Evolutionary conservation across 2,113 vertebrate genomes (phyloP), one percentile per base, ranked within the genome.

Genomic region (Brachypodius melanocephalos): DNA sequence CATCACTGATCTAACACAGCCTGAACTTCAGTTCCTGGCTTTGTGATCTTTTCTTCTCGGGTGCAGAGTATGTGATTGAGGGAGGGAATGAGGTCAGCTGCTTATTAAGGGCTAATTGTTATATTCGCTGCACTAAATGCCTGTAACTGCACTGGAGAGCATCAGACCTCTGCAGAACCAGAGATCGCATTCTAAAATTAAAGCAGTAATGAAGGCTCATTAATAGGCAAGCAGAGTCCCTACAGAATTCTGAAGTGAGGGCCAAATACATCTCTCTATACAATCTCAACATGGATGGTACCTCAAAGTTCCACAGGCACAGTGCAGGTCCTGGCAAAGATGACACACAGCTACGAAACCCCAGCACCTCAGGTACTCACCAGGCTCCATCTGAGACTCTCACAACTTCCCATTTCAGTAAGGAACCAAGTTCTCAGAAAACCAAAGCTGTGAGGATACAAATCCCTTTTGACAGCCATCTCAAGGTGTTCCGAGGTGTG

Each of bases 101-200:
- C 82, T 77, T 32, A 68, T 73, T 85, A 84, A 4, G 12, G 63
- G 34, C 79, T 94, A 94, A 89, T 85, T 84, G 85, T 83, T 83
- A 8, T 19, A 63, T 71, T 91, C 82, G 52, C 90, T 80, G 65
- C 81, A 83, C 59, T 52, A 45, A 82, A 73, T 10, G 52, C 13
- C 58, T 88, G 54, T 31, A 85, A 91, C 77, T 63, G 80, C 79
- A 76, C 2, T 22, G 46, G 52, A 73, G 58, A 88, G 58, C 5
- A 77, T 19, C 49, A 83, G 36, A 79, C 8, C 58, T 61, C 82
- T 83, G 69, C 77, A 93, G 83, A 96, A 71, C 14, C 52, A 72
- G 57, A 93, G 89, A 92, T 17, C 22, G 25, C 13, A 3, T 61
- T 71, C 95, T 92, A 94, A 90, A 93, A 88, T 89, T 95, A 88